Conservation (phyloP, 2,113 vertebrate species). For the Cyrtonyx montezumae region DNA sequence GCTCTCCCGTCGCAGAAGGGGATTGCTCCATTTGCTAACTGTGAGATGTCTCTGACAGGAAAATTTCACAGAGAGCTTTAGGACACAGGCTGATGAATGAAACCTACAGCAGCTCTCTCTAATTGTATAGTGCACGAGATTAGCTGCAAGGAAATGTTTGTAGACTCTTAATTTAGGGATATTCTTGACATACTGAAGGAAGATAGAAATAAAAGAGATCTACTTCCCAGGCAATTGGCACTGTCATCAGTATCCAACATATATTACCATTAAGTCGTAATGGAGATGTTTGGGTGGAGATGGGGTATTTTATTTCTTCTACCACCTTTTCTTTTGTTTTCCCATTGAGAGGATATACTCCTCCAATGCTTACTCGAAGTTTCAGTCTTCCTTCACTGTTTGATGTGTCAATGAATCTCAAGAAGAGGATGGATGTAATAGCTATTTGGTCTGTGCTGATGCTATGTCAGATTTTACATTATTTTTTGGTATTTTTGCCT, state of each 20-base stretch:
- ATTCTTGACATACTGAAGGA: not conserved
- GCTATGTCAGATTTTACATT: not conserved
- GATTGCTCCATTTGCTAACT: not conserved
- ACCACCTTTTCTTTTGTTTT: not conserved
- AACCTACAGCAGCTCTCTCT: conserved; percentile 11
- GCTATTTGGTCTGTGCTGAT: not conserved
- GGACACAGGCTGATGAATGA: conserved; percentile 40
- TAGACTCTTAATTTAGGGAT: not conserved
- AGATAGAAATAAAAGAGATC: not conserved
- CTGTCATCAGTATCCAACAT: not conserved
- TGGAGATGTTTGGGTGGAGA: not conserved
- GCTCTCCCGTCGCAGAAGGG: not conserved
- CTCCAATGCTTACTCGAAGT: not conserved
- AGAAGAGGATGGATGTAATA: not conserved
- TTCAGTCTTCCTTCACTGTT: not conserved
- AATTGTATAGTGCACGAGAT: conserved; percentile 40
- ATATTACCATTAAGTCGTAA: not conserved
- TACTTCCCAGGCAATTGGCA: not conserved
- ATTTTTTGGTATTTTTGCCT: not conserved
- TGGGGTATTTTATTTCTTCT: not conserved
- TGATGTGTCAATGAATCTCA: not conserved
- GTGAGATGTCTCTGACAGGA: not conserved
- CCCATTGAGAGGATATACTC: not conserved
- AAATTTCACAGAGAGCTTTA: conserved; percentile 6
- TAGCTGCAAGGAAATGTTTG: not conserved